Evolutionary conservation across 2,888 invertebrate genomes (phyloP), one percentile per base, ranked within the genome.

Genomic region (Amiota mariae): DNA sequence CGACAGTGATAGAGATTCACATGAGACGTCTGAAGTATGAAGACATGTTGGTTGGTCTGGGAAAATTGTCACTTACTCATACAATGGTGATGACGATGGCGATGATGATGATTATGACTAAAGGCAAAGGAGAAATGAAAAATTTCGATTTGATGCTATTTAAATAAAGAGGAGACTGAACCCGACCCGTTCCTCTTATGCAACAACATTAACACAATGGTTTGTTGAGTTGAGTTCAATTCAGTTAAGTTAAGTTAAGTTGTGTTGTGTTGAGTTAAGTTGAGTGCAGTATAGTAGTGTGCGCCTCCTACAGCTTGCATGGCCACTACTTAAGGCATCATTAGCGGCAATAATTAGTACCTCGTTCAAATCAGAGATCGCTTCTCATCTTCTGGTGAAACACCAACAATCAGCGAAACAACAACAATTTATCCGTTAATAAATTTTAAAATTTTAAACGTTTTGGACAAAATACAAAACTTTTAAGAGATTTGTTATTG

Each of bases 31-130:
- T 56, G 47, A 79, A 75, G 76, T 80, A 71, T 59, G 77, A 84
- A 85, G 80, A 80, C 82, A 82, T 78, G 81, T 81, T 81, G 85
- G 80, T 85, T 81, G 84, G 81, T 85, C 80, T 81, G 79, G 82
- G 87, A 80, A 86, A 87, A 87, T 85, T 85, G 85, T 85, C 87
- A 85, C 87, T 85, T 87, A 87, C 85, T 85, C 87, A 85, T 86
- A 80, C 79, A 82, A 81, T 56, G 18, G 73, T 46, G 78, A 73
- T 49, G 66, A 46, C 47, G 57, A 12, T 24, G 36, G n/a, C 24
- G 3, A 13, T 12, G 64, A 47, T 13, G 64, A n/a, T 12, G 64
- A 47, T 8, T 47, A 10, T 10, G 57, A 57, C 56, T 61, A 63
- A 20, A 70, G 57, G 63, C 63, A 10, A 63, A 46, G 8, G 36